These are phyloP conservation scores for Drosophila funebris DNA, from an alignment of 1,140 invertebrate genomes.

Conservation along the genomic window DNA sequence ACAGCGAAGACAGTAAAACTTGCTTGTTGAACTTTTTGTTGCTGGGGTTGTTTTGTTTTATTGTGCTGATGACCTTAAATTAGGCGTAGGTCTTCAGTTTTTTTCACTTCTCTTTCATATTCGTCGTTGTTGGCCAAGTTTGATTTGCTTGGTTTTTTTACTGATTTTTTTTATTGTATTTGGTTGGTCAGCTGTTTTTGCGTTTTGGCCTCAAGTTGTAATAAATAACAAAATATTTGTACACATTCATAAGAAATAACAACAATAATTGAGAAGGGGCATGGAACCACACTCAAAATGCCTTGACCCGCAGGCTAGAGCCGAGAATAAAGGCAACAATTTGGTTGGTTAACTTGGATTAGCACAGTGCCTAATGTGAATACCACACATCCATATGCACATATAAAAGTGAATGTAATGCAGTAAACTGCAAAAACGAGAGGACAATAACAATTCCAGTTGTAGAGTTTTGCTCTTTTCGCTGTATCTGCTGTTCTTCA, in stretches of 20 bases:
- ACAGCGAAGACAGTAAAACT: conserved; percentile 55
- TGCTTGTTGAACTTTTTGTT: conserved; percentile 64
- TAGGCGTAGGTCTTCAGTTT: conserved; percentile 74
- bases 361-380: conserved; percentile 28
- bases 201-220: conserved; percentile 54
- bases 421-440: conserved; percentile 38
- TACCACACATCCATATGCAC: not conserved
- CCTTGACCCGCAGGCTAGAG: conserved; percentile 62
- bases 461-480: conserved; percentile 25
- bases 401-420: conserved; percentile 60
- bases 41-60: conserved; percentile 64
- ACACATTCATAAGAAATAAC: conserved; percentile 46
- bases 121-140: conserved; percentile 59
- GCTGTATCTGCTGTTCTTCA: not conserved
- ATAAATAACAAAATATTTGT: conserved; percentile 69
- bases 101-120: conserved; percentile 23
- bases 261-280: conserved; percentile 12
- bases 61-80: conserved; percentile 81
- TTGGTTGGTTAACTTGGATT: conserved; percentile 49
- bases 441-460: conserved; percentile 43
- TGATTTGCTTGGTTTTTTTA: conserved; percentile 49
- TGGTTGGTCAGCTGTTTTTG: conserved; percentile 44
- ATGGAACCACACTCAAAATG: conserved; percentile 41
- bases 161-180: conserved; percentile 36
- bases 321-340: conserved; percentile 53